Base-by-base conservation (phyloP, 1,140 invertebrate species). In the Propsilocerus akamusi region DNA sequence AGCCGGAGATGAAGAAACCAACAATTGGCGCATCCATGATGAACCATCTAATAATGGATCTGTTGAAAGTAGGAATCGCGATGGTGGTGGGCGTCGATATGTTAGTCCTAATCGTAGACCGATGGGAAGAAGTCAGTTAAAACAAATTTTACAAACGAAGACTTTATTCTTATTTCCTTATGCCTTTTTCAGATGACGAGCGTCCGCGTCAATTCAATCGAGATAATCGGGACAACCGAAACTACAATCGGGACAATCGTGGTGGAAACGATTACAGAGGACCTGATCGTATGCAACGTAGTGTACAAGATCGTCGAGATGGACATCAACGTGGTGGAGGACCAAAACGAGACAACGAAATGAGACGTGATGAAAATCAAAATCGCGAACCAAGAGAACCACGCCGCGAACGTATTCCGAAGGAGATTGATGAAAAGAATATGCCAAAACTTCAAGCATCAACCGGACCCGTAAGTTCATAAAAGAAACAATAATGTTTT, bases 21-120 rank as follows among this genome's bases (percentile, higher is more conserved):
- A 80, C 74, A 57, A 50, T 47, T 54, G 53, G 53, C 53, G 53
- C 10, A 28, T 30, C 20, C 37, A 41, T 12, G 49, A 48, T 24
- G 52, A 52, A 6, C 17, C n/a, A 7, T 41, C 34, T 20, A 24
- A 24, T n/a, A 46, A 41, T 11, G 17, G n/a, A 34, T 26, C 14
- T 22, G 26, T 37, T 7, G 25, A 46, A 14, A 46, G 17, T 48
- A 28, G 8, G 12, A 28, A 17, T 26, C 47, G 26, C 20, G n/a
- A 14, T 26, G n/a, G 47, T 26, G 26, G 25, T 26, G 12, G 20
- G 5, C 25, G 26, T 26, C 26, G 20, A 14, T 12, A 37, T 37
- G 5, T 30, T 30, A 8, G 28, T 20, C 4, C 20, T 37, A 14
- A 37, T 37, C 4, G n/a, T 37, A 5, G 32, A 8, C n/a, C 28